A percentile compares a stretch with the other conserved stretches of the same genome.
phyloP scores from a whole-genome alignment of 2,888 invertebrate genomes.

The Drosophila quinaria region DNA sequence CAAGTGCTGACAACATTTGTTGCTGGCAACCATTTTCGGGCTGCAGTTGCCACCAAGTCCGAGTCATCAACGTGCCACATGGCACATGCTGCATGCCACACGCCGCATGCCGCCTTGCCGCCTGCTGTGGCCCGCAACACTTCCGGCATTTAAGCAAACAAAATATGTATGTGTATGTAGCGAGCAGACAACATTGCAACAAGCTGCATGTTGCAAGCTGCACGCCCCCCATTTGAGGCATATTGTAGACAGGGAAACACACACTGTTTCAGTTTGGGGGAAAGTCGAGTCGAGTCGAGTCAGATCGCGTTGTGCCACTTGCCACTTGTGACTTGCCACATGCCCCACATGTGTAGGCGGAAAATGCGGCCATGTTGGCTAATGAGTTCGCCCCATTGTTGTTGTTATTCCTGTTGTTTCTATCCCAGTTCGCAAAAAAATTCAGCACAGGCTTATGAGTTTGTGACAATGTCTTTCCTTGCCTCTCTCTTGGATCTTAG shows the following conservation, averaged over 20 bases:
- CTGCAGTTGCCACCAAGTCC: constrained; percentile 13
- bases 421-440: neutral
- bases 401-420: constrained; percentile 22
- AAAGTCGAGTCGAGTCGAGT: constrained; percentile 5
- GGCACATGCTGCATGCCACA: constrained; percentile 14
- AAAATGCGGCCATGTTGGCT: constrained; percentile 78
- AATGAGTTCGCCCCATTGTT: constrained; percentile 66
- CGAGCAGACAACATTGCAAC: constrained; percentile 25
- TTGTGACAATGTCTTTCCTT: neutral
- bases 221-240: neutral
- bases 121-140: constrained; percentile 66
- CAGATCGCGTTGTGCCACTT: constrained; percentile 29
- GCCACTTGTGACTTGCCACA: constrained; percentile 37
- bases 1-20: constrained; percentile 66
- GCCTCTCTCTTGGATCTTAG: too few species aligned
- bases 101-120: too few species aligned
- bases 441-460: neutral
- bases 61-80: constrained; percentile 25
- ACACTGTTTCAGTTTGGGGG: neutral
- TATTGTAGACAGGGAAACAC: constrained; percentile 12
- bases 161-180: constrained; percentile 77
- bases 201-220: constrained; percentile 16
- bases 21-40: constrained; percentile 41
- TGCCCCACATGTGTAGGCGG: constrained; percentile 71
- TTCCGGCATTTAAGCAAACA: constrained; percentile 81